These are phyloP conservation scores for Echinometra lucunter DNA, from an alignment of 53 echinoderm and acorn worm genomes.

Conservation along the genomic window DNA sequence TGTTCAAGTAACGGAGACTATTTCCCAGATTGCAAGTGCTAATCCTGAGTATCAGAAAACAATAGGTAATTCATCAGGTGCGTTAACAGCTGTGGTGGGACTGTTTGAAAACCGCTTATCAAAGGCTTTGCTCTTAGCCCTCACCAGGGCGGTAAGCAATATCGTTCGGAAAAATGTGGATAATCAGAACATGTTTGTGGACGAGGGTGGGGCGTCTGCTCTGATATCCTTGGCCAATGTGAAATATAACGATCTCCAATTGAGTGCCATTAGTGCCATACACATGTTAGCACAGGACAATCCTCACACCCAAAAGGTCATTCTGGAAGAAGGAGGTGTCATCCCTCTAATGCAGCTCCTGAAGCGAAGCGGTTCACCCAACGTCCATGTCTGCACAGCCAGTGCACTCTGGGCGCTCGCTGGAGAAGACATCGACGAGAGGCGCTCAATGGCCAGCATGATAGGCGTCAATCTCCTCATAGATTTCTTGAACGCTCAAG, in stretches of 20 bases:
- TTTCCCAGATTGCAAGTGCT: slow-evolving; percentile 86
- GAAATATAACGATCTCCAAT: slow-evolving; percentile 84
- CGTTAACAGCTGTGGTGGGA: slow-evolving; percentile 81
- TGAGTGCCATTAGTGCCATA: slow-evolving; percentile 90
- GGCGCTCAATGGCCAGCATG: slow-evolving; percentile 92
- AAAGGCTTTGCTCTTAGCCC: slow-evolving; percentile 83
- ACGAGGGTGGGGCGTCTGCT: slow-evolving; percentile 91
- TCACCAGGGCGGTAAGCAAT: slow-evolving; percentile 83
- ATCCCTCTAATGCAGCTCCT: slow-evolving; percentile 92
- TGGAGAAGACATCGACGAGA: slow-evolving; percentile 93
- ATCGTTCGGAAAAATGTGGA: slow-evolving; percentile 79
- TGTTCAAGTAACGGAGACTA: slow-evolving; percentile 86
- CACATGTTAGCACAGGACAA: slow-evolving; percentile 95
- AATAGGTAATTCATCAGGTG: slow-evolving; percentile 82
- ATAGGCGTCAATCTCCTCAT: slow-evolving; percentile 93
- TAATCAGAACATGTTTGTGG: slow-evolving; percentile 90
- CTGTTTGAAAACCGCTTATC: slow-evolving; percentile 80
- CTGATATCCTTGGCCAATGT: slow-evolving; percentile 86
- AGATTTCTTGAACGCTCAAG: slow-evolving; percentile 91
- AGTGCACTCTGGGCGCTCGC: slow-evolving; percentile 97
- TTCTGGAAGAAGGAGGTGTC: slow-evolving; percentile 95
- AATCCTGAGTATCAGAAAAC: slow-evolving; percentile 80
- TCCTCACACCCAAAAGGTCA: slow-evolving; percentile 93
- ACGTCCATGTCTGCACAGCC: slow-evolving; percentile 93
- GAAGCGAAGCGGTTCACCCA: slow-evolving; percentile 89